Evolutionary conservation across 2,888 invertebrate genomes (phyloP).

Genomic region (Cephus nigrinus): DNA sequence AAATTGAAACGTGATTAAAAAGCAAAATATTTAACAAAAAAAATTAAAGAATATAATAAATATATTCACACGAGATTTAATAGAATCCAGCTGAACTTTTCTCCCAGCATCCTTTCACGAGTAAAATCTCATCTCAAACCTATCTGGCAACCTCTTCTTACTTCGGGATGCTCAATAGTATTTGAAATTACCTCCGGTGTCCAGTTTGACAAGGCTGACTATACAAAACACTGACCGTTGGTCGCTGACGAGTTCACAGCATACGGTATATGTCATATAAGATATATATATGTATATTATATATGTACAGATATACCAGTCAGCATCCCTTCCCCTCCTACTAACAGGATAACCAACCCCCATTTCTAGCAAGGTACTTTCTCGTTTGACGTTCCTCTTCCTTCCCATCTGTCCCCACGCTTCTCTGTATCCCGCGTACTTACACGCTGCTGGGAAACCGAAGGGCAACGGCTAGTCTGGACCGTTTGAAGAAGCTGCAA

Average conservation of each 20-base stretch:
- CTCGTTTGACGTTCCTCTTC: neutral
- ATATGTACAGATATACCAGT: neutral
- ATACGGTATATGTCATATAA: neutral
- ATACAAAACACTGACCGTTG: slow-evolving; percentile 36
- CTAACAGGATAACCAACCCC: neutral
- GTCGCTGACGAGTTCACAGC: slow-evolving; percentile 10
- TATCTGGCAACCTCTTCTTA: neutral
- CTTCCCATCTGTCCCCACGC: neutral
- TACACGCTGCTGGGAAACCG: slow-evolving; percentile 47
- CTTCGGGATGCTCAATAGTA: neutral
- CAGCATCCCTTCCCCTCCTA: neutral
- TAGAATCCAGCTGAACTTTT: neutral
- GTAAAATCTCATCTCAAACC: neutral
- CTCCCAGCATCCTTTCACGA: neutral
- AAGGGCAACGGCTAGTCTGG: slow-evolving; percentile 51
- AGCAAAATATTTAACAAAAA: no score
- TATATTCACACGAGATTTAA: neutral
- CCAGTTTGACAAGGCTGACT: slow-evolving; percentile 20
- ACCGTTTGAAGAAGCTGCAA: slow-evolving; percentile 58
- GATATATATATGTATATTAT: neutral
- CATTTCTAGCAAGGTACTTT: neutral
- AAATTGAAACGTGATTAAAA: no score
- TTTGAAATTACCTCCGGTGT: slow-evolving; percentile 17
- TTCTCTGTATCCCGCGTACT: neutral
- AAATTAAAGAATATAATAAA: no score